phyloP scores from a whole-genome alignment of 2,888 invertebrate species.

The Sphaeridia pumilis region DNA sequence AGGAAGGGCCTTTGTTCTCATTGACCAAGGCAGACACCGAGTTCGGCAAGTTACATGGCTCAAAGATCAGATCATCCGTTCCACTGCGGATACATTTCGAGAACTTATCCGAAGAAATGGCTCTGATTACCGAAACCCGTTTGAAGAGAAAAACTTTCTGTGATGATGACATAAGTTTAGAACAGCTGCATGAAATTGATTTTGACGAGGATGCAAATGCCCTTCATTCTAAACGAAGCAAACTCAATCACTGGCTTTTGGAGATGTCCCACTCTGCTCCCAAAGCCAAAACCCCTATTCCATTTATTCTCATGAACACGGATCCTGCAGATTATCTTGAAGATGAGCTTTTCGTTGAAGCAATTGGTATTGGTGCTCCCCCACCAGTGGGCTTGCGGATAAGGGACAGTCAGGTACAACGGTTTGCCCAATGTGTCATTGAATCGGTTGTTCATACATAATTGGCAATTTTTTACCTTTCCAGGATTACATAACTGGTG shows the following conservation, averaged over 20 bases:
- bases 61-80: slow-evolving; percentile 10
- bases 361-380: slow-evolving; percentile 13
- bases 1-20: slow-evolving; percentile 10
- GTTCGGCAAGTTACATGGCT: slow-evolving; percentile 13
- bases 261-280: slow-evolving; percentile 22
- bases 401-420: background rate
- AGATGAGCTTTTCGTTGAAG: slow-evolving; percentile 23
- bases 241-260: slow-evolving; percentile 16
- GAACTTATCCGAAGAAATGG: background rate
- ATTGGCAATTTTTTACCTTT: too few species aligned
- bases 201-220: slow-evolving; percentile 4
- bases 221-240: slow-evolving; percentile 18
- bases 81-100: slow-evolving; percentile 8
- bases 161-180: background rate
- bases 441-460: too few species aligned
- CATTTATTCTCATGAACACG: slow-evolving; percentile 24
- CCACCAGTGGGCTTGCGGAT: background rate
- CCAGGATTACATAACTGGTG: too few species aligned
- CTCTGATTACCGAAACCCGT: background rate
- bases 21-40: slow-evolving; percentile 15
- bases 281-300: slow-evolving; percentile 17
- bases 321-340: slow-evolving; percentile 19
- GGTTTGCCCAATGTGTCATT: slow-evolving; percentile 1
- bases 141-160: slow-evolving; percentile 2
- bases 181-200: background rate